Evolutionary conservation across 2,888 invertebrate species (phyloP).

Genomic region (Colletes collaris): DNA sequence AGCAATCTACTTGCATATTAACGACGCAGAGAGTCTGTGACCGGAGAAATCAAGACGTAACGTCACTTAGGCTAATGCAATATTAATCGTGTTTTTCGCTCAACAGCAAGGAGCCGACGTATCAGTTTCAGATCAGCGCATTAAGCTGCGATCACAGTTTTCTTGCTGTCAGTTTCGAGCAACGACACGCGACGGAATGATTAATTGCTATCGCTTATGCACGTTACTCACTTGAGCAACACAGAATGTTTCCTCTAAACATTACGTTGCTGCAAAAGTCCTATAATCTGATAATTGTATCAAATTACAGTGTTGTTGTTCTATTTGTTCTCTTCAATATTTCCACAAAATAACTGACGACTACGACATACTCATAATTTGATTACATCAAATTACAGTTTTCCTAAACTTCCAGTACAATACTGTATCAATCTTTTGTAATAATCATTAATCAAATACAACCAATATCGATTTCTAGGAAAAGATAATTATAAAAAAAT

Average conservation of each 20-base stretch:
- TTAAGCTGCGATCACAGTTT: slow-evolving; percentile 1
- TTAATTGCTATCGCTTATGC: slow-evolving; percentile 19
- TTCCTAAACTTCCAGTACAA: too few species aligned
- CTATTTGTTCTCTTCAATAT: too few species aligned
- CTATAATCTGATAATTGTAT: neutral
- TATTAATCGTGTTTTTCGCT: slow-evolving; percentile 34
- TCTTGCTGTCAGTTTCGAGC: slow-evolving; percentile 23
- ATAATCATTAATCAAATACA: too few species aligned
- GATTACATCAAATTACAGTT: too few species aligned
- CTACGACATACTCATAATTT: too few species aligned
- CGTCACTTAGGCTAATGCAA: slow-evolving; percentile 20
- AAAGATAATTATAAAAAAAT: too few species aligned
- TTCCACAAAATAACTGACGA: too few species aligned
- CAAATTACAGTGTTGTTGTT: too few species aligned
- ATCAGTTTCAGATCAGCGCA: slow-evolving; percentile 21
- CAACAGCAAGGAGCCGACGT: neutral
- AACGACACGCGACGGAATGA: slow-evolving; percentile 17
- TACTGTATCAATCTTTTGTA: too few species aligned
- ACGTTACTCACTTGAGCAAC: neutral
- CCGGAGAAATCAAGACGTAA: slow-evolving; percentile 22
- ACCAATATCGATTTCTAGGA: too few species aligned
- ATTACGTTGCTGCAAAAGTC: neutral
- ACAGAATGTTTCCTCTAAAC: neutral
- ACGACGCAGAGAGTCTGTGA: neutral
- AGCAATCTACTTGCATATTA: slow-evolving; percentile 35